Conservation (phyloP, 1,140 invertebrate genomes). For the Samia ricini region DNA sequence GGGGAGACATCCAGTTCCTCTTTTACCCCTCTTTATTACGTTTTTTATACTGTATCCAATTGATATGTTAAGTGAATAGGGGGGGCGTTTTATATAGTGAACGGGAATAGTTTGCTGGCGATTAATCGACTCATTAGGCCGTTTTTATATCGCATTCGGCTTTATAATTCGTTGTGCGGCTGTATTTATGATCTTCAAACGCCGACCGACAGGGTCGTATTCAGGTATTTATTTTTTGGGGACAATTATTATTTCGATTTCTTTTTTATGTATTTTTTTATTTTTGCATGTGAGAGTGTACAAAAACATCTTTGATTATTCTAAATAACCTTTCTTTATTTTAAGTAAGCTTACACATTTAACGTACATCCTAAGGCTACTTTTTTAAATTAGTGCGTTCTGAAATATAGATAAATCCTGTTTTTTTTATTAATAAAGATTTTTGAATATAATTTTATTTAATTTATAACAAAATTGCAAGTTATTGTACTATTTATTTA, state of each 20-base stretch:
- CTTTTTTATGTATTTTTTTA: neutral
- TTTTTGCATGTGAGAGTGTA: too few relatives aligned
- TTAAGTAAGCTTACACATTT: too few relatives aligned
- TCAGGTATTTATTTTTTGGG: neutral
- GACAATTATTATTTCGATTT: neutral
- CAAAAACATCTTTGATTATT: too few relatives aligned
- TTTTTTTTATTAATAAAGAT: too few relatives aligned
- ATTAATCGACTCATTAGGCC: conserved; percentile 45
- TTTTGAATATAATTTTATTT: too few relatives aligned
- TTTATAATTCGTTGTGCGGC: conserved; percentile 18
- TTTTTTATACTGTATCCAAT: conserved; percentile 31
- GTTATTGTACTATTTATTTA: too few relatives aligned
- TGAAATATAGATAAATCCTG: too few relatives aligned
- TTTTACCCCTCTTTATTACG: conserved; percentile 22
- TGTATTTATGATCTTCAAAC: conserved; percentile 22
- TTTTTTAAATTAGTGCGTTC: too few relatives aligned
- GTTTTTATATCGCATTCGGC: conserved; percentile 24
- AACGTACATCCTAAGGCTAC: too few relatives aligned
- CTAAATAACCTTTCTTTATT: too few relatives aligned
- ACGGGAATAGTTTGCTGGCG: conserved; percentile 36
- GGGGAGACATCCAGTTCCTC: conserved; percentile 10
- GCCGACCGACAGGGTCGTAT: neutral
- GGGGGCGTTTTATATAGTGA: conserved; percentile 26
- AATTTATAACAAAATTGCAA: too few relatives aligned
- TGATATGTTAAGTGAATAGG: conserved; percentile 43